Evolutionary conservation across 1,140 invertebrate genomes (phyloP).

Genomic region (Drosophila pseudoananassae): DNA sequence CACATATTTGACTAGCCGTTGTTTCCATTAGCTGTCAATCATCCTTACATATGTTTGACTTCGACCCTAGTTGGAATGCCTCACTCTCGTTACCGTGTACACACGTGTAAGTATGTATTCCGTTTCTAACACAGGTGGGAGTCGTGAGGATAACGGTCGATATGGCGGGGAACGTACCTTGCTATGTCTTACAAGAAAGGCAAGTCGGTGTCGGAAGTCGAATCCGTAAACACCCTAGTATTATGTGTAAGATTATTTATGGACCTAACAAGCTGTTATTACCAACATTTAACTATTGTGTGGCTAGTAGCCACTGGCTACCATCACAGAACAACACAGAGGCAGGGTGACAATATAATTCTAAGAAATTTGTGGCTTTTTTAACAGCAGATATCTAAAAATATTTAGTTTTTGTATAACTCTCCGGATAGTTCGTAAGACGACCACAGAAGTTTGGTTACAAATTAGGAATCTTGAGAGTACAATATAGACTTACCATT

Average conservation of each 20-base stretch:
- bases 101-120: slow-evolving; percentile 13
- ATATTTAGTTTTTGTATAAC: no score
- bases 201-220: neutral
- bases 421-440: no score
- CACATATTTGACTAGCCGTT: slow-evolving; percentile 28
- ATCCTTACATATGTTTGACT: slow-evolving; percentile 48
- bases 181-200: slow-evolving; percentile 38
- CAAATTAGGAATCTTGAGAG: no score
- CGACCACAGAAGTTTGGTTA: no score
- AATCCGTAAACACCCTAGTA: slow-evolving; percentile 8
- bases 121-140: slow-evolving; percentile 12
- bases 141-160: slow-evolving; percentile 25
- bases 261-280: neutral
- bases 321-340: no score
- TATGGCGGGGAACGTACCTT: slow-evolving; percentile 28
- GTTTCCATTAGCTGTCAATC: slow-evolving; percentile 48
- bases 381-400: no score
- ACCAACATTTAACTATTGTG: neutral
- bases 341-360: no score
- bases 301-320: no score
- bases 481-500: no score
- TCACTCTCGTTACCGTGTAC: slow-evolving; percentile 31
- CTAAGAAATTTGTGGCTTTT: no score
- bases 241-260: neutral
- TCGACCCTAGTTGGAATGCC: slow-evolving; percentile 30